Evolutionary conservation across 2,797 vertebrate species (phyloP).

Genomic region (Coregonus suidteri): DNA sequence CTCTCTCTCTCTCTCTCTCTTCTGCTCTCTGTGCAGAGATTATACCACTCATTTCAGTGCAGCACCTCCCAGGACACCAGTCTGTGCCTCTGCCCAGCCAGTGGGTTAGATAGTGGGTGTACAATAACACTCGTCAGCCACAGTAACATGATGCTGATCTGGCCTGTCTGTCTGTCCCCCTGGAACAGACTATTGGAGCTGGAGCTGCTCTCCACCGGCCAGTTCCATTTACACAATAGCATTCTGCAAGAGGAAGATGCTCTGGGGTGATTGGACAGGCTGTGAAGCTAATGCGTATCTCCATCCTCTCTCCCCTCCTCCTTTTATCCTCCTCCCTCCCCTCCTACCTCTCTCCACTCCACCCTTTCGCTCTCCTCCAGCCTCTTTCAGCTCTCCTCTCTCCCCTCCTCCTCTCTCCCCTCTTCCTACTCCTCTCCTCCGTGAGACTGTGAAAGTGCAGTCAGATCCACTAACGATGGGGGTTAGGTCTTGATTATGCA

Average conservation of each 20-base stretch:
- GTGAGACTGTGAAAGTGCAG: conserved; percentile 5
- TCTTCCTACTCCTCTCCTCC: neutral
- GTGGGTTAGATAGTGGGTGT: no score
- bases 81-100: no score
- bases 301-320: neutral
- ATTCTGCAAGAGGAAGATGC: no score
- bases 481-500: conserved; percentile 9
- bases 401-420: neutral
- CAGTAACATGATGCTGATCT: no score
- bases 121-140: no score
- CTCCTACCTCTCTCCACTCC: neutral
- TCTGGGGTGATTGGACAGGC: conserved; percentile 9
- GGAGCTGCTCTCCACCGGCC: no score
- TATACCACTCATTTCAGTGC: neutral
- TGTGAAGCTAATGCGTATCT: neutral
- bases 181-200: no score
- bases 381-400: neutral
- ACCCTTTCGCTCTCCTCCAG: neutral
- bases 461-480: neutral
- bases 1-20: neutral
- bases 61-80: no score
- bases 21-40: neutral
- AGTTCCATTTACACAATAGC: no score
- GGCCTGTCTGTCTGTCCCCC: no score
- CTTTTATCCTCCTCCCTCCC: neutral